Percentiles rank a stretch among this genome's conserved stretches.
Conservation (phyloP, 2,797 vertebrate species). For the Mycteria americana region DNA sequence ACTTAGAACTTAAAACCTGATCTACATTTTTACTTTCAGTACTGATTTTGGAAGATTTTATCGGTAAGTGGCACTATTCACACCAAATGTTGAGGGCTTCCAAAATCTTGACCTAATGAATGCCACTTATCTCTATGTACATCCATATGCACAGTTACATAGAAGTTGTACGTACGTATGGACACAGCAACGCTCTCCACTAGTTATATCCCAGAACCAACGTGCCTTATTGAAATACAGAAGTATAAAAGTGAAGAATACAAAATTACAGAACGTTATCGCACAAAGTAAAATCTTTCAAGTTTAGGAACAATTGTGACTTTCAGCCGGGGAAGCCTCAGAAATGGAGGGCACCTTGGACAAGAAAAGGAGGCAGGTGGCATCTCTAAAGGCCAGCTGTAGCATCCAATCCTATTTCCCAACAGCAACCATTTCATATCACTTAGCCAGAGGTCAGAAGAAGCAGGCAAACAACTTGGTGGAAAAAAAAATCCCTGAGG, state of each 20-base stretch:
- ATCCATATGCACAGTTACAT: no score
- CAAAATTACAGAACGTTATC: not conserved
- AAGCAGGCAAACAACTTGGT: not conserved
- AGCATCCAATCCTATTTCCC: not conserved
- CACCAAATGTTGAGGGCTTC: not conserved
- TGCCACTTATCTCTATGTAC: not conserved
- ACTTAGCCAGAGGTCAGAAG: not conserved
- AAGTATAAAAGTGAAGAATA: not conserved
- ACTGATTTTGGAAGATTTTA: not conserved
- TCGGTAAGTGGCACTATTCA: not conserved
- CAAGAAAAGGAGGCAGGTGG: not conserved
- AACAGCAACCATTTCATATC: not conserved
- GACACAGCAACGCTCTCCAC: not conserved
- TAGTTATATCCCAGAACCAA: not conserved
- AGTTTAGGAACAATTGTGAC: not conserved
- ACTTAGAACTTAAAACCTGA: not conserved
- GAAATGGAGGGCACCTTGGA: not conserved
- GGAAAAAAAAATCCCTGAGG: not conserved
- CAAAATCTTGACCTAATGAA: not conserved
- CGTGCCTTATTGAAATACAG: not conserved
- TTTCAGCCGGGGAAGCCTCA: not conserved
- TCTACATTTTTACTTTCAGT: not conserved
- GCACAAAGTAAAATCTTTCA: not conserved
- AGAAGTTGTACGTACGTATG: accelerated
- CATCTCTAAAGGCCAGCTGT: not conserved